Base-by-base conservation (phyloP, 2,888 invertebrate genomes). In the Amphipoea lucens region DNA sequence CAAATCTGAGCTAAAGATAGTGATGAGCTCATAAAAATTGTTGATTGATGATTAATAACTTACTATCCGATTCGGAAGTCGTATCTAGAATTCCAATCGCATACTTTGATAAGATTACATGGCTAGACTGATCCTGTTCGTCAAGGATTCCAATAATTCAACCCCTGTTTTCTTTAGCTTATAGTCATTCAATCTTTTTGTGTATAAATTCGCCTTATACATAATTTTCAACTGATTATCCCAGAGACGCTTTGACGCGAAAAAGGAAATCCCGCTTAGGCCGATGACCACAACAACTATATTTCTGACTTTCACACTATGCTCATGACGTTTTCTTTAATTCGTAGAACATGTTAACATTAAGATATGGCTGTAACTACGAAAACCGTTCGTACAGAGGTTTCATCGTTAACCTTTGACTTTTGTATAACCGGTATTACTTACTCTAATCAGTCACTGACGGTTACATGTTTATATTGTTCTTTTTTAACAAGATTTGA, bases 381-480 rank as follows among this genome's bases (percentile, higher is more conserved):
- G 29, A 65, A 79, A 73, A 79, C 66, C 54, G 68, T 85, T 80
- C 54, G 67, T 57, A 63, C 65, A n/a, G 63, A 42, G 42, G 42
- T 85, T 74, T 69, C 76, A 76, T 87, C 62, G 74, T 84, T 85
- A 70, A 80, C 85, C 88, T 60, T 40, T 87, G 76, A 75, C 76
- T n/a, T 72, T 40, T 48, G 48, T 48, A 74, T 71, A 79, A 87
- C 75, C 66, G 75, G 87, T 87, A 66, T 73, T 72, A 74, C 48
- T 66, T 63, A 74, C 69, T 77, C 12, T 76, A 70, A 73, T 83
- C 74, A 36, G 57, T 57, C 45, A 66, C 65, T 66, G 65, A 45
- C 65, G 20, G 40, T 45, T 29, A 48, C 17, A 48, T 74, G 48
- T 68, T 66, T 72, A 62, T 79, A 62, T 66, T 86, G 62, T 78